These are phyloP conservation scores for Criorhina ranunculi DNA, from an alignment of 2,888 invertebrate species.

Conservation along the genomic window DNA sequence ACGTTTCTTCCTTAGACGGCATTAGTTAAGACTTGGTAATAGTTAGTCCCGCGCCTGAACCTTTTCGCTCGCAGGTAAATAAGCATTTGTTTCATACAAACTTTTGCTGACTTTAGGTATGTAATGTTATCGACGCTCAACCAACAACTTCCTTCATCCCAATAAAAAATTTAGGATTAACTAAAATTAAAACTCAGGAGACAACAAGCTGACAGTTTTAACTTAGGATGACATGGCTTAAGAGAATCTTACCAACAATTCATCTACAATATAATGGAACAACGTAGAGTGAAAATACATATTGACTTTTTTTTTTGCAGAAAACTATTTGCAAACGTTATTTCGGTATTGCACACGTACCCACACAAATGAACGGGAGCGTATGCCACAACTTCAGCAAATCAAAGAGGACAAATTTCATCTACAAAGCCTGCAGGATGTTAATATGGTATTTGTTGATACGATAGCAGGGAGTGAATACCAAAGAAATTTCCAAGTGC, in stretches of 20 bases:
- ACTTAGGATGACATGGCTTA: not conserved
- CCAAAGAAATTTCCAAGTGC: slow-evolving; percentile 58
- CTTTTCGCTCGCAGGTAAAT: too few species aligned
- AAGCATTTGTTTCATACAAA: too few species aligned
- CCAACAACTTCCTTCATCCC: too few species aligned
- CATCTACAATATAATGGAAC: not conserved
- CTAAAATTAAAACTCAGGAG: too few species aligned
- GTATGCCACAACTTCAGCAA: slow-evolving; percentile 47
- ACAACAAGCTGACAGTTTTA: not conserved
- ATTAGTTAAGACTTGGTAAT: too few species aligned
- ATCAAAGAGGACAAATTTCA: slow-evolving; percentile 60
- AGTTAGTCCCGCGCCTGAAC: too few species aligned
- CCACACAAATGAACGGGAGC: slow-evolving; percentile 33
- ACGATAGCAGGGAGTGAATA: slow-evolving; percentile 13
- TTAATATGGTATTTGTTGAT: slow-evolving; percentile 43
- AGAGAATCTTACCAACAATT: not conserved
- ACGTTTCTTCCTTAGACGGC: too few species aligned
- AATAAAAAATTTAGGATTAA: too few species aligned
- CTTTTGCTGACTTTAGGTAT: too few species aligned
- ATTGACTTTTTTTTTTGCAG: slow-evolving; percentile 41
- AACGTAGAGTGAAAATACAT: slow-evolving; percentile 17
- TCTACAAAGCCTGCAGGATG: slow-evolving; percentile 29
- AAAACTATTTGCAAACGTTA: slow-evolving; percentile 26
- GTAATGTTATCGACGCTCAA: too few species aligned
- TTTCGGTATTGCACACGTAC: slow-evolving; percentile 33